Percentiles rank a stretch among this genome's conserved stretches.
These are phyloP conservation scores for Adelognathus sp. DNA, from an alignment of 2,888 invertebrate species.

Conservation along the genomic window DNA sequence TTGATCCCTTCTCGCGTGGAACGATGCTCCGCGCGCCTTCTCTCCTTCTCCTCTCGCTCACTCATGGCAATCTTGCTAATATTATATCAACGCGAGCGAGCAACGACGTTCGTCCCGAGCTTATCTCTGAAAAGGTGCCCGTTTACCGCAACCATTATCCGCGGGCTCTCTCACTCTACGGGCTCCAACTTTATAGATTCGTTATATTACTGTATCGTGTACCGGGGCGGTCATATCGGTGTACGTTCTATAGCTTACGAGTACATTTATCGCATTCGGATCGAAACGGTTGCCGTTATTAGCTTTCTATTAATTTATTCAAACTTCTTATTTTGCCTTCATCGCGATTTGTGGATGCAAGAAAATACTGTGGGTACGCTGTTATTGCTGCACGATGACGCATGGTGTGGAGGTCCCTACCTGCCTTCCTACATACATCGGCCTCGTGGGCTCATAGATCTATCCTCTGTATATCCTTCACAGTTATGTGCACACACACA, in stretches of 20 bases:
- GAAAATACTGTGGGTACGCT: conserved; percentile 36
- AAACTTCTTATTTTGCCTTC: conserved; percentile 39
- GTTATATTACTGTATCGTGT: conserved; percentile 40
- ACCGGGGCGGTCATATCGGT: not conserved
- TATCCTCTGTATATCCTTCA: conserved; percentile 7
- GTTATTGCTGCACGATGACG: conserved; percentile 51
- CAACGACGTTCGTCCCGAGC: conserved; percentile 30
- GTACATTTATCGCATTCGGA: conserved; percentile 57
- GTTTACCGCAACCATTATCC: conserved; percentile 58
- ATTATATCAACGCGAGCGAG: conserved; percentile 60
- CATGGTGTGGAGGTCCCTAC: conserved; percentile 42
- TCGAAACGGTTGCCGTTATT: conserved; percentile 60
- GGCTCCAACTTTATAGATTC: conserved; percentile 53
- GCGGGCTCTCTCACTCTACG: conserved; percentile 3
- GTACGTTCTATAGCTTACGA: conserved; percentile 10
- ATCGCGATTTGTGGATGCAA: conserved; percentile 14
- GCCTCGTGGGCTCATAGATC: conserved; percentile 38
- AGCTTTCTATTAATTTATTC: conserved; percentile 58
- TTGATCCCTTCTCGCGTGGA: conserved; percentile 73
- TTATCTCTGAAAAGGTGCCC: conserved; percentile 58
- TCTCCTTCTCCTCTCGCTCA: conserved; percentile 28
- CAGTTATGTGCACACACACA: not conserved
- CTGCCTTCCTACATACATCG: no score
- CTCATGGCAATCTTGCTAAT: conserved; percentile 65
- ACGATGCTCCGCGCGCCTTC: conserved; percentile 39